These are phyloP conservation scores for Pseudococcus viburni DNA, from an alignment of 2,888 invertebrate species.

Conservation along the genomic window DNA sequence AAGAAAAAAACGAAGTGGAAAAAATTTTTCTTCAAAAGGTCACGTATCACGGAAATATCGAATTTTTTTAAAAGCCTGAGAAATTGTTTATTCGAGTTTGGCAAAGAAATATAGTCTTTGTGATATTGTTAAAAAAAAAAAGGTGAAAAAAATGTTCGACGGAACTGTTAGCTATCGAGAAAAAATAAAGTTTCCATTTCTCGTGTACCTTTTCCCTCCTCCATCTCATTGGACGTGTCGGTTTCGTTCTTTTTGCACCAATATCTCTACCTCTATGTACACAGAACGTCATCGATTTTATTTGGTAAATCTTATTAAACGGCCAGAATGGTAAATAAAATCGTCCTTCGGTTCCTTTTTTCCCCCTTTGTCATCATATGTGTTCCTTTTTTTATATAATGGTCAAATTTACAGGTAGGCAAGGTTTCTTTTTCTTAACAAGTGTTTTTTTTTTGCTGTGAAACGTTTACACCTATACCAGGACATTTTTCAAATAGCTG, in stretches of 20 bases:
- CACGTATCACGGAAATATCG: conserved; percentile 40
- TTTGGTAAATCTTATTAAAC: conserved; percentile 8
- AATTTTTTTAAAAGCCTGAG: neutral
- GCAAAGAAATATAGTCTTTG: conserved; percentile 23
- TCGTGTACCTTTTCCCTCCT: neutral
- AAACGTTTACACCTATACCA: neutral
- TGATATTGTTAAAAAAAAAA: conserved; percentile 12
- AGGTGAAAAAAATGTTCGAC: neutral
- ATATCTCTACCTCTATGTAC: neutral
- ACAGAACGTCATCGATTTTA: conserved; percentile 14
- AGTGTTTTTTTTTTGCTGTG: neutral
- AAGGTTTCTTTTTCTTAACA: neutral
- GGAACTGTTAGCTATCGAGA: neutral
- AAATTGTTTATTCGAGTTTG: conserved; percentile 42
- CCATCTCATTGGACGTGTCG: neutral
- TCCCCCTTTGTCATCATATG: neutral
- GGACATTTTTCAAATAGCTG: neutral
- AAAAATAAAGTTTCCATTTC: neutral
- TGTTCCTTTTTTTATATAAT: neutral
- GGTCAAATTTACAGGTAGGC: neutral
- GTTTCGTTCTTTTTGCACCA: too few relatives aligned
- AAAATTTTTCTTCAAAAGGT: conserved; percentile 28
- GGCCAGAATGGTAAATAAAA: neutral
- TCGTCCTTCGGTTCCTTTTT: neutral
- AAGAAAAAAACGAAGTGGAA: neutral